phyloP scores from a whole-genome alignment of 2,113 vertebrate species.

The Sturnira hondurensis region DNA sequence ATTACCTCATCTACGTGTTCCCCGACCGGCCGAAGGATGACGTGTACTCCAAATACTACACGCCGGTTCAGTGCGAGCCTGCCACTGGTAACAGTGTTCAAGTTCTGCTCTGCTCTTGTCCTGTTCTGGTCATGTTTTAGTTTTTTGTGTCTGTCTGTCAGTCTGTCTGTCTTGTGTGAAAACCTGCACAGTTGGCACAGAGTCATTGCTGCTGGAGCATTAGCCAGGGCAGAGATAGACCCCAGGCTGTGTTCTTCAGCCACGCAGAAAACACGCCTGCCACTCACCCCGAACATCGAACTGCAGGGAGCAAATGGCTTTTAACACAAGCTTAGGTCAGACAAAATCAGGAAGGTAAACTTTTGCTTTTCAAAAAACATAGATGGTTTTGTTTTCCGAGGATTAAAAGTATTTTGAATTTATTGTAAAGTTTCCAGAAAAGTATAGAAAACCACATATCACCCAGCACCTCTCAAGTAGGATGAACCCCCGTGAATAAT shows the following conservation, averaged over 20 bases:
- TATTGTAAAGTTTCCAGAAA: not conserved
- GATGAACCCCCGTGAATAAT: not conserved
- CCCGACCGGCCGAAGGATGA: conserved; percentile 97
- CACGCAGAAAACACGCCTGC: not conserved
- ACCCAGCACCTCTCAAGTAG: not conserved
- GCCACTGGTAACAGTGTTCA: conserved; percentile 75
- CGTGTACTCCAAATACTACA: conserved; percentile 99
- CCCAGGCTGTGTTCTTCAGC: not conserved
- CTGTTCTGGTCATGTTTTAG: not conserved
- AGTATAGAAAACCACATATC: not conserved
- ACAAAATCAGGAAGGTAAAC: not conserved
- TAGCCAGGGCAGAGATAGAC: not conserved
- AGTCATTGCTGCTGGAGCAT: not conserved
- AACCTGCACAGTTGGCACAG: not conserved
- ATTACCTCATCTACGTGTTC: conserved; percentile 95
- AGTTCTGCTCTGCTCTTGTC: not conserved
- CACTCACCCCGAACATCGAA: not conserved
- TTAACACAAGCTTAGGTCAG: not conserved
- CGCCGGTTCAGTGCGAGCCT: conserved; percentile 91
- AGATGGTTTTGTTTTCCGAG: not conserved
- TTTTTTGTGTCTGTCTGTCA: not conserved
- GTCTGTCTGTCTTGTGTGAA: not conserved
- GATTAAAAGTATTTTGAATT: not conserved
- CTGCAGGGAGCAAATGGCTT: not conserved
- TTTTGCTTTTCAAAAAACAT: conserved; percentile 18